A percentile compares a stretch with the other conserved stretches of the same genome.
These are phyloP conservation scores for Cerceris rybyensis DNA, from an alignment of 2,888 invertebrate species.

Conservation along the genomic window DNA sequence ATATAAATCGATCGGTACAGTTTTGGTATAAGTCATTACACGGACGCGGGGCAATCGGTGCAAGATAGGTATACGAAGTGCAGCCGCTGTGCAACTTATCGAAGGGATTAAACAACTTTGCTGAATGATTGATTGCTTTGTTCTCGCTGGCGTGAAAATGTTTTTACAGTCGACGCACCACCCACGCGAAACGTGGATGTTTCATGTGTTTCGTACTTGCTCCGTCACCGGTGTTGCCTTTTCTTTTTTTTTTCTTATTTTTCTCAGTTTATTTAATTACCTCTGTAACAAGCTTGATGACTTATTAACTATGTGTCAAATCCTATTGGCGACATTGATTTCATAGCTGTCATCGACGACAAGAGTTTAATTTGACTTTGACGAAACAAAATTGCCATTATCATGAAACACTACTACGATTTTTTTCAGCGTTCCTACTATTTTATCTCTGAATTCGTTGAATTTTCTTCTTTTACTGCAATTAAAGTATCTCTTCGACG, in stretches of 20 bases:
- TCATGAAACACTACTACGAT: too few species aligned
- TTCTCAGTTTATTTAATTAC: background rate
- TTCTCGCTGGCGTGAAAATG: constrained; percentile 73
- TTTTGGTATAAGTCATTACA: constrained; percentile 28
- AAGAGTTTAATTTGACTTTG: too few species aligned
- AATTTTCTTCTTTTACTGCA: too few species aligned
- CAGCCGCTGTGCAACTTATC: constrained; percentile 67
- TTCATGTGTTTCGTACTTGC: constrained; percentile 47
- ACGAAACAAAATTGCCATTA: too few species aligned
- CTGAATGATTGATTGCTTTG: constrained; percentile 76
- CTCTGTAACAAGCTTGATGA: constrained; percentile 15
- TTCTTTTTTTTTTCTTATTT: constrained; percentile 15
- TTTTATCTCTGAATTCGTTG: too few species aligned
- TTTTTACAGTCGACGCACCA: constrained; percentile 69
- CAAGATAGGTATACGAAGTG: background rate
- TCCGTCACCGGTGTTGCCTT: constrained; percentile 34
- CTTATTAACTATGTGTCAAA: too few species aligned
- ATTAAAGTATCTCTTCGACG: too few species aligned
- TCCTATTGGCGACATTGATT: too few species aligned
- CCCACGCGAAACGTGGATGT: constrained; percentile 66
- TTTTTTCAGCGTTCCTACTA: too few species aligned
- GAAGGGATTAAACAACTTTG: constrained; percentile 77
- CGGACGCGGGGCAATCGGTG: constrained; percentile 3
- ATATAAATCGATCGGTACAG: constrained; percentile 19
- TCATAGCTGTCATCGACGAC: too few species aligned